These are phyloP conservation scores for Solea solea DNA, from an alignment of 2,113 vertebrate genomes.

Conservation along the genomic window DNA sequence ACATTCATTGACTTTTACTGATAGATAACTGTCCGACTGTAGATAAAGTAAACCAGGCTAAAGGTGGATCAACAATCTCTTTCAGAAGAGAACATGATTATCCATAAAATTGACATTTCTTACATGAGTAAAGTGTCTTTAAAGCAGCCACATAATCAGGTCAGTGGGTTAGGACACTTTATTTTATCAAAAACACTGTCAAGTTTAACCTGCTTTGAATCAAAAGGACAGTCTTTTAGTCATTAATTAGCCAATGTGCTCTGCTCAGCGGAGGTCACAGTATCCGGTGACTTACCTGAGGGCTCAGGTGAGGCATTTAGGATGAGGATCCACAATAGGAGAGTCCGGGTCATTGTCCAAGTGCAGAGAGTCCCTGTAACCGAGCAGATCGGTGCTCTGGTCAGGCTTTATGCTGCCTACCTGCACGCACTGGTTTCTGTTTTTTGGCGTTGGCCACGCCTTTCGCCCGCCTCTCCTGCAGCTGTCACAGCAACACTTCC, in stretches of 20 bases:
- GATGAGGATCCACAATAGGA: constrained; percentile 70
- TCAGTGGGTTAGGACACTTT: not conserved
- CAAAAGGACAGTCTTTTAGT: constrained; percentile 49
- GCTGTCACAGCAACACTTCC: constrained; percentile 52
- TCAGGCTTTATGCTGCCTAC: constrained; percentile 50
- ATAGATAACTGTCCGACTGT: too few relatives aligned
- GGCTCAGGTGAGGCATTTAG: constrained; percentile 48
- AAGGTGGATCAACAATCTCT: too few relatives aligned
- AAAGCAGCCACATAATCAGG: not conserved
- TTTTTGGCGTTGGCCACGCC: constrained; percentile 49
- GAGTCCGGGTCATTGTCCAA: constrained; percentile 56
- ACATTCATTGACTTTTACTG: too few relatives aligned
- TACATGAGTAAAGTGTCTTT: not conserved
- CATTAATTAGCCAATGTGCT: constrained; percentile 51
- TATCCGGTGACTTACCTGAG: constrained; percentile 74
- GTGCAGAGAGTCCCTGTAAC: constrained; percentile 44
- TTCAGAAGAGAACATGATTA: too few relatives aligned
- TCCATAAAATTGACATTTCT: too few relatives aligned
- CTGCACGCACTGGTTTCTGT: constrained; percentile 17
- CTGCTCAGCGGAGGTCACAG: constrained; percentile 21
- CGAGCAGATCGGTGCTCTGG: constrained; percentile 4
- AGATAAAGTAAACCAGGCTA: too few relatives aligned
- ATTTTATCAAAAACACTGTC: not conserved
- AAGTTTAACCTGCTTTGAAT: not conserved
- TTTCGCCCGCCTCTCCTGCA: not conserved